phyloP scores from a whole-genome alignment of 2,113 vertebrate species.

The Nothobranchius kuhntae region DNA sequence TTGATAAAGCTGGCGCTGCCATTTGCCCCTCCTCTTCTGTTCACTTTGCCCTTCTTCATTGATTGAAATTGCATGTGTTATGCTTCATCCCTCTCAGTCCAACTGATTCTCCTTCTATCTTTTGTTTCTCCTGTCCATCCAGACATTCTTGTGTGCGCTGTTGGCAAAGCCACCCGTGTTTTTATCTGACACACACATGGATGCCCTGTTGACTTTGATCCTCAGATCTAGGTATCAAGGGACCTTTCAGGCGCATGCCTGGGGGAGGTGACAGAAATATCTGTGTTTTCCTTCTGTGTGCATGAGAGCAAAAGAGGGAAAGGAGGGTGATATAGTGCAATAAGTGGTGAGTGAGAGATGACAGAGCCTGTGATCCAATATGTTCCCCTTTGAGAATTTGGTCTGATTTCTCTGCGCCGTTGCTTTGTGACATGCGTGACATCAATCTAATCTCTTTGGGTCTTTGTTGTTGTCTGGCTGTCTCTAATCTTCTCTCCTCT shows the following conservation, averaged over 20 bases:
- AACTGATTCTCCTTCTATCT: conserved; percentile 19
- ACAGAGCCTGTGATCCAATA: conserved; percentile 58
- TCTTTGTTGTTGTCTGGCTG: conserved; percentile 40
- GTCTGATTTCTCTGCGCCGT: conserved; percentile 37
- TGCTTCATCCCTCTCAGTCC: conserved; percentile 10
- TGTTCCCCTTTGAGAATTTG: conserved; percentile 53
- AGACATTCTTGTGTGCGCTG: conserved; percentile 20
- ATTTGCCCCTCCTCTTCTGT: conserved; percentile 20
- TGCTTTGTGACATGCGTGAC: conserved; percentile 45
- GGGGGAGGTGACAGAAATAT: conserved; percentile 67
- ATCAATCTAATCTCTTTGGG: conserved; percentile 53
- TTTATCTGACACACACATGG: conserved; percentile 53
- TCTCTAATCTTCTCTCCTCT: conserved; percentile 41
- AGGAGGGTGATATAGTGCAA: conserved; percentile 36
- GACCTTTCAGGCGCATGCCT: conserved; percentile 58
- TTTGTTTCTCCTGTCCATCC: conserved; percentile 34
- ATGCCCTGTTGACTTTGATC: conserved; percentile 71
- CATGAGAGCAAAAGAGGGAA: conserved; percentile 26
- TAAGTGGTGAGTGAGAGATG: conserved; percentile 64
- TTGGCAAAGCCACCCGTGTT: conserved; percentile 24
- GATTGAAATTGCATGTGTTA: conserved; percentile 17
- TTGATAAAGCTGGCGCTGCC: conserved; percentile 11
- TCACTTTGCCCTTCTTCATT: conserved; percentile 16
- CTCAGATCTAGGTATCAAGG: conserved; percentile 67
- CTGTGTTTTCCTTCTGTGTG: conserved; percentile 62